Evolutionary conservation across 2,113 vertebrate species (phyloP).

Genomic region (Tupaia chinensis): DNA sequence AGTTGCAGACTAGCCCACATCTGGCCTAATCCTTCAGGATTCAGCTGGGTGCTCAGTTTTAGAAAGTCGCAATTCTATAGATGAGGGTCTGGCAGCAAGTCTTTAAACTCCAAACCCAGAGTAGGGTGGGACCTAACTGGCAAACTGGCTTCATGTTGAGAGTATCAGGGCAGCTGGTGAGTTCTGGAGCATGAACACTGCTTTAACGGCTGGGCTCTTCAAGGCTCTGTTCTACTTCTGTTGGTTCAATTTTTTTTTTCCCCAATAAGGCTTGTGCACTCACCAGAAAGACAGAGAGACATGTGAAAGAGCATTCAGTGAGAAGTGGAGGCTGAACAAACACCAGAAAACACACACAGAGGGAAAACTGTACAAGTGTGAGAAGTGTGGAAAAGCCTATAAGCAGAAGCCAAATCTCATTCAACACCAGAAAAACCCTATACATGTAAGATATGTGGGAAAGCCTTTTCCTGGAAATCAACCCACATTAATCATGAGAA

Average conservation of each 20-base stretch:
- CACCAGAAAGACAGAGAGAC: too few species aligned
- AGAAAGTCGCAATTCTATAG: neutral
- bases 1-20: neutral
- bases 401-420: neutral
- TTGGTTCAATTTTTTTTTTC: neutral
- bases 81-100: neutral
- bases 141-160: neutral
- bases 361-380: too few species aligned
- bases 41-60: neutral
- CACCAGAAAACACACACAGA: neutral
- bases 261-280: too few species aligned
- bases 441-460: neutral
- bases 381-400: neutral
- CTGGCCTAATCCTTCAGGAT: neutral
- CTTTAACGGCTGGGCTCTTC: rapidly evolving
- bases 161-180: neutral
- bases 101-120: neutral
- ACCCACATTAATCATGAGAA: neutral
- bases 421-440: neutral
- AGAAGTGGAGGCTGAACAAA: neutral
- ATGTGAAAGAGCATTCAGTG: neutral
- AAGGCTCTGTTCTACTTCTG: too few species aligned
- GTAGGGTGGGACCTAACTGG: neutral
- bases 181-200: neutral
- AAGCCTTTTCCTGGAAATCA: neutral